These are phyloP conservation scores for Oligia strigilis DNA, from an alignment of 2,888 invertebrate genomes.

Conservation along the genomic window DNA sequence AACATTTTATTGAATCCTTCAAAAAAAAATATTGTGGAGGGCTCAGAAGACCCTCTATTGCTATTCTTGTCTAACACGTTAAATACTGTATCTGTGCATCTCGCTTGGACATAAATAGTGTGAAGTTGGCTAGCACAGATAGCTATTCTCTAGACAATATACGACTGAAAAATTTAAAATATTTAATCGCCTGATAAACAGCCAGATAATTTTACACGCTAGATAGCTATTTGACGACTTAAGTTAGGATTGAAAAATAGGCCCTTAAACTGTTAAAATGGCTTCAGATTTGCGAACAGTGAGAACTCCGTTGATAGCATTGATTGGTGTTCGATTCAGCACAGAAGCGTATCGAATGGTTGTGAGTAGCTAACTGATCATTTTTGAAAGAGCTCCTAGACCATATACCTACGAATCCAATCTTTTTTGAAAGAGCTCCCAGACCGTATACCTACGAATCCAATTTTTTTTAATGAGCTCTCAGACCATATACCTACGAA, in stretches of 20 bases:
- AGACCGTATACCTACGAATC: too few species aligned
- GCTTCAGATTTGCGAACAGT: neutral
- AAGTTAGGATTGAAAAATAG: neutral
- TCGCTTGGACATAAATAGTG: neutral
- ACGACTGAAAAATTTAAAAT: too few species aligned
- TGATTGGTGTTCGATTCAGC: neutral
- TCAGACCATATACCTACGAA: too few species aligned
- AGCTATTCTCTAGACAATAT: too few species aligned
- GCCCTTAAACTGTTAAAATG: neutral
- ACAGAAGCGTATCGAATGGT: neutral
- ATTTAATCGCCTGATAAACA: neutral
- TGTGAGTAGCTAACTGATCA: neutral
- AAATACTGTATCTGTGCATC: neutral
- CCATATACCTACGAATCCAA: neutral
- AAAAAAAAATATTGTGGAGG: too few species aligned
- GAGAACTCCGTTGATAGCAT: too few species aligned
- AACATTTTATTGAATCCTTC: neutral
- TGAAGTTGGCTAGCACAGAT: too few species aligned
- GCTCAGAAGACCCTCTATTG: neutral
- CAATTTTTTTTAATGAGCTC: too few species aligned
- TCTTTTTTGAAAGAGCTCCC: neutral
- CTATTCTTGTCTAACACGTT: neutral
- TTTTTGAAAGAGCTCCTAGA: neutral
- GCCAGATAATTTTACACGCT: neutral
- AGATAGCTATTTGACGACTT: neutral